Evolutionary conservation across 2,888 invertebrate genomes (phyloP).

Genomic region (Sepioteuthis lessoniana): DNA sequence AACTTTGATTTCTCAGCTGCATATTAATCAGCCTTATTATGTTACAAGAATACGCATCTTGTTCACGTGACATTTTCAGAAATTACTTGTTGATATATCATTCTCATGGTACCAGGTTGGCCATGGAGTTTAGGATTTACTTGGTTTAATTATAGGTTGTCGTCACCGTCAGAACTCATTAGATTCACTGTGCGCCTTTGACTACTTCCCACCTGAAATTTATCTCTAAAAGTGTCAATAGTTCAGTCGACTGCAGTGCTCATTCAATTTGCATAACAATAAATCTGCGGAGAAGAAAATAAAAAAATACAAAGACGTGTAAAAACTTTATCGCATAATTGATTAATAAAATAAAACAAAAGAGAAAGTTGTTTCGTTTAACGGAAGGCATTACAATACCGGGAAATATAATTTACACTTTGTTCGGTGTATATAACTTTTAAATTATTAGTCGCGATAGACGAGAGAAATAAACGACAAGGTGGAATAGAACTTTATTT

Average conservation of each 20-base stretch:
- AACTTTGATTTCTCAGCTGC: background rate
- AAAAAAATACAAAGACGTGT: background rate
- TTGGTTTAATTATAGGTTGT: slow-evolving; percentile 23
- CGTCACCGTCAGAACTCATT: background rate
- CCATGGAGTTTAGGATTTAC: background rate
- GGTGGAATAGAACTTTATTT: background rate
- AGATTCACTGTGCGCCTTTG: background rate
- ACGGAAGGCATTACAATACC: background rate
- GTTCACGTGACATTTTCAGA: background rate
- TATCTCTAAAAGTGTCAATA: background rate
- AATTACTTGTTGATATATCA: slow-evolving; percentile 33
- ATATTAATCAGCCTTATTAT: background rate
- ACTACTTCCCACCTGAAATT: background rate
- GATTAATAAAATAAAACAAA: slow-evolving; percentile 20
- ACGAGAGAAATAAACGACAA: background rate
- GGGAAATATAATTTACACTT: background rate
- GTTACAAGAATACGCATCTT: background rate
- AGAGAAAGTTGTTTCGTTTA: background rate
- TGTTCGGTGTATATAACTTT: background rate
- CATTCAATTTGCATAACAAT: background rate
- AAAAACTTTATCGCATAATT: slow-evolving; percentile 5
- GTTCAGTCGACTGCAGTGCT: slow-evolving; percentile 10
- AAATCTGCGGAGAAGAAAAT: background rate
- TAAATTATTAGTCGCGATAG: background rate
- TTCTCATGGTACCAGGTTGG: slow-evolving; percentile 33